Conservation (phyloP, 2,113 vertebrate species). For the Carlito syrichta region DNA sequence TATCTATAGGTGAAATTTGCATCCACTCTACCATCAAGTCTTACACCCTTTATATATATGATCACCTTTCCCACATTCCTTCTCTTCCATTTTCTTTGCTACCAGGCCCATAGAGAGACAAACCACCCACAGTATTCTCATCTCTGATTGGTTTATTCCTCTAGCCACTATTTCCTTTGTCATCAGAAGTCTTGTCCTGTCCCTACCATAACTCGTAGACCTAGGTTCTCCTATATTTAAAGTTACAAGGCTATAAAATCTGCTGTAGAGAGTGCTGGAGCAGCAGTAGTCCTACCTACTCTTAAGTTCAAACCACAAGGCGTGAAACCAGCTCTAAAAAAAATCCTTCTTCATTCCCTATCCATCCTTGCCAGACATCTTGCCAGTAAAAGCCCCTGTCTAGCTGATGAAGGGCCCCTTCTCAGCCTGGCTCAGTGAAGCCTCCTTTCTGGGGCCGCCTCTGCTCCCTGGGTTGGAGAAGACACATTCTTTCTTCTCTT, state of each 20-base stretch:
- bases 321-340: neutral
- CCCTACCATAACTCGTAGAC: neutral
- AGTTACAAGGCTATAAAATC: neutral
- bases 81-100: neutral
- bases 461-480: neutral
- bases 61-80: neutral
- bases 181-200: neutral
- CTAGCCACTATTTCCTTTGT: neutral
- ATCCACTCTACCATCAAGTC: neutral
- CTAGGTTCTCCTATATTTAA: neutral
- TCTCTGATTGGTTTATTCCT: neutral
- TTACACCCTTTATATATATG: neutral
- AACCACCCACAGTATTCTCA: neutral
- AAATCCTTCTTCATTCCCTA: neutral
- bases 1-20: neutral
- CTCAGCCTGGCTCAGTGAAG: neutral
- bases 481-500: neutral
- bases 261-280: neutral
- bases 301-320: neutral
- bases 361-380: neutral
- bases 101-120: neutral
- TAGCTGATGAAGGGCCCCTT: neutral
- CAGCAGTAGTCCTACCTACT: neutral
- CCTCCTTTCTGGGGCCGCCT: neutral
- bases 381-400: fast-evolving